Conservation (phyloP, 2,797 vertebrate genomes). For the Rhinichthys osculus region DNA sequence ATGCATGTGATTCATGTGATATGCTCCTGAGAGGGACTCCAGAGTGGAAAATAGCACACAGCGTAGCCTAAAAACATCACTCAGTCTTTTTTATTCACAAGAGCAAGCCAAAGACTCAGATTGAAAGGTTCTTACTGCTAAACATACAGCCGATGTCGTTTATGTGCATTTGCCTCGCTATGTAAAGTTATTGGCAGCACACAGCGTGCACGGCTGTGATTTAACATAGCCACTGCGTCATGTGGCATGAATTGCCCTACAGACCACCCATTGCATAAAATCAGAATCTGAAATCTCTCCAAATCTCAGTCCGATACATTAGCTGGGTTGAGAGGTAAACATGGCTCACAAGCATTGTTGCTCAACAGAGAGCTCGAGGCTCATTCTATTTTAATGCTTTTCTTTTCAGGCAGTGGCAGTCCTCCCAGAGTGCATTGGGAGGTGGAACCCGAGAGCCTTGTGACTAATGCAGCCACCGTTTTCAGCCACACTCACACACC, state of each 20-base stretch:
- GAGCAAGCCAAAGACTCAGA: neutral
- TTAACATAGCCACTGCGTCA: neutral
- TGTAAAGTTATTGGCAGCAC: neutral
- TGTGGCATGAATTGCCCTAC: conserved; percentile 13
- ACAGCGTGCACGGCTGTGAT: conserved; percentile 9
- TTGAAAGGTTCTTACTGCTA: conserved; percentile 14
- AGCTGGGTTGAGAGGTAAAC: conserved; percentile 33
- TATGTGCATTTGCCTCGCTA: neutral
- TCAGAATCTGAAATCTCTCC: conserved; percentile 19
- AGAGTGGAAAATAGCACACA: conserved; percentile 25
- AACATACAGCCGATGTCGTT: conserved; percentile 3
- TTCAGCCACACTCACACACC: conserved; percentile 60
- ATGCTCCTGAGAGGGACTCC: conserved; percentile 14
- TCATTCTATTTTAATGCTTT: conserved; percentile 55
- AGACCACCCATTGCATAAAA: conserved; percentile 17
- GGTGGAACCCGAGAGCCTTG: conserved; percentile 61
- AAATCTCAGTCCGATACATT: conserved; percentile 43
- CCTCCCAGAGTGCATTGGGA: conserved; percentile 44
- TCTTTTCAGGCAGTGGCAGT: conserved; percentile 48
- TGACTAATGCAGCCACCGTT: conserved; percentile 70
- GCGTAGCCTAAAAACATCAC: conserved; percentile 35
- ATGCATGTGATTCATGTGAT: neutral
- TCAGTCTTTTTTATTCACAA: conserved; percentile 14
- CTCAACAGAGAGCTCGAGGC: conserved; percentile 47
- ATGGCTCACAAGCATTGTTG: conserved; percentile 28